phyloP scores from a whole-genome alignment of 2,797 vertebrate species.

The Rhabdophis nuchalis region DNA sequence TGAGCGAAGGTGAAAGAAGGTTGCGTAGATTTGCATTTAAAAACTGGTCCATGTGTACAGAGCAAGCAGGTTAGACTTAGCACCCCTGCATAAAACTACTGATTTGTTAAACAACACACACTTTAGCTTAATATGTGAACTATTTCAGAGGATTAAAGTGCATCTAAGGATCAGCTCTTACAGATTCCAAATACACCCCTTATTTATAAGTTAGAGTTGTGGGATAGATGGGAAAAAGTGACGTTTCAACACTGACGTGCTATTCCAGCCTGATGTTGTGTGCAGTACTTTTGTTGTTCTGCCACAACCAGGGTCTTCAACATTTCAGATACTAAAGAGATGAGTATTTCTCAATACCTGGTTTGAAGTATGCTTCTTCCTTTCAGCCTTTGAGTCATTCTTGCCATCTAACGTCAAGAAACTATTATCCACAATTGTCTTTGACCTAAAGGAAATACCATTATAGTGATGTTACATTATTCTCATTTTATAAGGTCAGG shows the following conservation, averaged over 20 bases:
- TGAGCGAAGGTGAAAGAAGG: not conserved
- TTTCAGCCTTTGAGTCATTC: conserved; percentile 79
- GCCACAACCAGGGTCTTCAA: not conserved
- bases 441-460: conserved; percentile 73
- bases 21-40: not conserved
- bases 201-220: not conserved
- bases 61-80: not conserved
- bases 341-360: conserved; percentile 72
- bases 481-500: not conserved
- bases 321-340: not conserved
- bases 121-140: not conserved
- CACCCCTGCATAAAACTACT: not conserved
- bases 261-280: not conserved
- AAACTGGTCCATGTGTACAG: not conserved
- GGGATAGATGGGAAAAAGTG: not conserved
- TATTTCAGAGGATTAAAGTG: not conserved
- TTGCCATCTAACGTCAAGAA: conserved; percentile 74
- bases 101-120: not conserved
- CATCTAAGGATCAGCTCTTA: not conserved
- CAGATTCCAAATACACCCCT: not conserved
- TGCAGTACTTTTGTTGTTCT: not conserved
- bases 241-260: no score
- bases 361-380: conserved; percentile 84
- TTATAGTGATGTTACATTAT: not conserved
- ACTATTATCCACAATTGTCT: conserved; percentile 78